Conservation (phyloP, 2,113 vertebrate genomes). For the Corythoichthys intestinalis region DNA sequence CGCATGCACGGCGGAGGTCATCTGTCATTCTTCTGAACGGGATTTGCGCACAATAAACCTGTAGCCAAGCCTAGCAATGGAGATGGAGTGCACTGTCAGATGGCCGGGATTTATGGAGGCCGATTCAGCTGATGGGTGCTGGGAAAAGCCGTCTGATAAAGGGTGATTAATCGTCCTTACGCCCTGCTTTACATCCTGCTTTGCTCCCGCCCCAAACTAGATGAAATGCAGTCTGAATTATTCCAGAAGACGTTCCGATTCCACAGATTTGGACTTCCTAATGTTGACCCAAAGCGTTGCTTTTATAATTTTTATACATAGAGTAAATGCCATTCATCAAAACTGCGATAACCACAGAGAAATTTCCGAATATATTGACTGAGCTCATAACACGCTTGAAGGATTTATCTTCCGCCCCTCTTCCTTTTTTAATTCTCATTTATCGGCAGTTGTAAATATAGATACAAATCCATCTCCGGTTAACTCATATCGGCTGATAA, state of each 20-base stretch:
- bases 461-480: background rate
- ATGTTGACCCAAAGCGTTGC: no score
- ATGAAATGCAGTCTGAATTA: constrained; percentile 75
- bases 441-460: constrained; percentile 1
- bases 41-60: constrained; percentile 77
- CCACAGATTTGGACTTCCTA: constrained; percentile 34
- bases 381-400: background rate
- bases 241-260: constrained; percentile 59
- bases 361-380: background rate
- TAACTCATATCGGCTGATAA: background rate
- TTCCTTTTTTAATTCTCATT: background rate
- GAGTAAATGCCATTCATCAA: no score
- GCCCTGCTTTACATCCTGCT: constrained; percentile 63
- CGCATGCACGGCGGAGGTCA: constrained; percentile 50
- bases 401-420: background rate
- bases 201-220: constrained; percentile 57
- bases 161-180: constrained; percentile 76
- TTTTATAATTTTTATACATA: no score
- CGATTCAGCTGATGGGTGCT: constrained; percentile 74
- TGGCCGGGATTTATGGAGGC: constrained; percentile 70
- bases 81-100: constrained; percentile 73
- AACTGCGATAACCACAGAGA: background rate
- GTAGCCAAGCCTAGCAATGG: constrained; percentile 70
- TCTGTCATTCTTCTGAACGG: constrained; percentile 74
- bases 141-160: constrained; percentile 73